Evolutionary conservation across 2,888 invertebrate genomes (phyloP).

Genomic region (Spisula subtruncata): DNA sequence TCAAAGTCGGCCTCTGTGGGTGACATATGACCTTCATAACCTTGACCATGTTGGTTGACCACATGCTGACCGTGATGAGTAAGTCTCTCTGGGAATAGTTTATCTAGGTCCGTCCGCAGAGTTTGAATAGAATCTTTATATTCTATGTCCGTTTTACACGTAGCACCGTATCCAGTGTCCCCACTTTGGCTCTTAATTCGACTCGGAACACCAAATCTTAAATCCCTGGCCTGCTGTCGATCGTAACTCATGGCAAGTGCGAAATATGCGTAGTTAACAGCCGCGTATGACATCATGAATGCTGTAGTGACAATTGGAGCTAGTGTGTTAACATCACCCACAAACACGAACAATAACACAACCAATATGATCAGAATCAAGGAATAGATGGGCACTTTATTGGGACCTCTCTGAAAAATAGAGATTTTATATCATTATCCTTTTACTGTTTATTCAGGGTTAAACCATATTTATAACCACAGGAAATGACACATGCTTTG

Average conservation of each 20-base stretch:
- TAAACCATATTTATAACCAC: no score
- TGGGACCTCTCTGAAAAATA: constrained; percentile 94
- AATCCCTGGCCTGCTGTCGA: constrained; percentile 94
- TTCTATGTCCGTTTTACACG: constrained; percentile 65
- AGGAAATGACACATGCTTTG: no score
- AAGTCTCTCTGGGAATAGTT: constrained; percentile 96
- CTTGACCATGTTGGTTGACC: constrained; percentile 70
- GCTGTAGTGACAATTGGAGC: constrained; percentile 99
- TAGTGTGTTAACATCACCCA: constrained; percentile 97
- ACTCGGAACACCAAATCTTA: constrained; percentile 67
- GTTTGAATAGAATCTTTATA: constrained; percentile 84
- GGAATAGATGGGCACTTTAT: constrained; percentile 97
- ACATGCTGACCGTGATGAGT: constrained; percentile 90
- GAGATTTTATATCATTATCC: not conserved
- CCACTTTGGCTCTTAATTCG: constrained; percentile 48
- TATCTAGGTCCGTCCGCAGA: constrained; percentile 92
- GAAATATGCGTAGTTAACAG: constrained; percentile 98
- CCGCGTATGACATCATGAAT: constrained; percentile 97
- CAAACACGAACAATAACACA: constrained; percentile 96
- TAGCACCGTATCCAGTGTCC: constrained; percentile 77
- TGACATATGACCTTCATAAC: constrained; percentile 62
- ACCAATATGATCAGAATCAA: constrained; percentile 96
- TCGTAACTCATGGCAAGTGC: constrained; percentile 98
- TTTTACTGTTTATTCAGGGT: no score
- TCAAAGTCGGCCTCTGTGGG: constrained; percentile 83